Conservation (phyloP, 2,888 invertebrate species). For the Xestia c-nigrum region DNA sequence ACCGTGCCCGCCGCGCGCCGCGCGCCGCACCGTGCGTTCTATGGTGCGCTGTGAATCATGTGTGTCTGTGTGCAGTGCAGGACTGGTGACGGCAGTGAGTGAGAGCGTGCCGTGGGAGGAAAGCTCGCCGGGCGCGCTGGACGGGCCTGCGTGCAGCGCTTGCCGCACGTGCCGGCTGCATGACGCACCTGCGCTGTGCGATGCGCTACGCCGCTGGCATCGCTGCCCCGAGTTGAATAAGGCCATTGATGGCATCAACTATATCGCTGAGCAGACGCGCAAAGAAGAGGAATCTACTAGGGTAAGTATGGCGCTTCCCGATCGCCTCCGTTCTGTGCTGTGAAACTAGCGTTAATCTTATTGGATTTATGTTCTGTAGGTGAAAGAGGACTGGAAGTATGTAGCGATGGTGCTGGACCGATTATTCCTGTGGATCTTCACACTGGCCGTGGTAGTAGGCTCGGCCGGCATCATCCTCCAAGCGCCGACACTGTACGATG, state of each 20-base stretch:
- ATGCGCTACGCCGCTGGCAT: slow-evolving; percentile 94
- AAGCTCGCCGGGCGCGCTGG: slow-evolving; percentile 59
- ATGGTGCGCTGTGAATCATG: neutral
- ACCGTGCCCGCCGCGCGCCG: neutral
- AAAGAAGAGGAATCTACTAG: slow-evolving; percentile 97
- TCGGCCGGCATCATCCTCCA: slow-evolving; percentile 98
- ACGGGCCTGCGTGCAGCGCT: slow-evolving; percentile 70
- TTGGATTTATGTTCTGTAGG: slow-evolving; percentile 91
- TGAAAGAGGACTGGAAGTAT: slow-evolving; percentile 99
- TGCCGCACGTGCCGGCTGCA: slow-evolving; percentile 90
- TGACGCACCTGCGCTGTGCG: slow-evolving; percentile 91
- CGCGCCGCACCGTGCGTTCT: neutral
- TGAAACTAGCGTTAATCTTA: neutral
- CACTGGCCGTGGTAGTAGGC: slow-evolving; percentile 98
- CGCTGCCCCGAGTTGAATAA: slow-evolving; percentile 97
- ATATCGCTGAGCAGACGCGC: slow-evolving; percentile 97
- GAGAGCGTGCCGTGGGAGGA: slow-evolving; percentile 72
- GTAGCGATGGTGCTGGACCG: slow-evolving; percentile 99
- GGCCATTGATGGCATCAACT: slow-evolving; percentile 97
- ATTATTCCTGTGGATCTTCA: slow-evolving; percentile 99
- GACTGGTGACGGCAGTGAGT: slow-evolving; percentile 72
- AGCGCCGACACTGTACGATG: slow-evolving; percentile 98
- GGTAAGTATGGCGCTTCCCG: slow-evolving; percentile 88
- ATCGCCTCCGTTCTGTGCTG: neutral
- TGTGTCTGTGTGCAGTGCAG: slow-evolving; percentile 72